Evolutionary conservation across 2,797 vertebrate genomes (phyloP).

Genomic region (Hemibagrus guttatus): DNA sequence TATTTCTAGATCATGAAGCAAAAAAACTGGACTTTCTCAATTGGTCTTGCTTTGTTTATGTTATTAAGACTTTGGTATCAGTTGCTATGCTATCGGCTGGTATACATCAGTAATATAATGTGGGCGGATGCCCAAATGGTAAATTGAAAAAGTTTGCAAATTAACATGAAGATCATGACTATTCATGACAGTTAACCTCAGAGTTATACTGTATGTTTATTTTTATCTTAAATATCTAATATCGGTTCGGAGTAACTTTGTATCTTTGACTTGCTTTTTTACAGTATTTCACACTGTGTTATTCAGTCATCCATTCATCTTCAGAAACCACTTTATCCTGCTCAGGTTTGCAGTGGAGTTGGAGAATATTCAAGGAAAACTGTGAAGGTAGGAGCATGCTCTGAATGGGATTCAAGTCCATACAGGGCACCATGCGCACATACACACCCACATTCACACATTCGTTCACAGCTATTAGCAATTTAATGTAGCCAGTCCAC

Average conservation of each 20-base stretch:
- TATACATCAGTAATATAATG: no score
- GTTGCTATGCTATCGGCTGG: not conserved
- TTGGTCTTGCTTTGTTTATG: not conserved
- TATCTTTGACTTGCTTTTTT: not conserved
- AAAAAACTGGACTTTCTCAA: not conserved
- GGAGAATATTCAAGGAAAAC: not conserved
- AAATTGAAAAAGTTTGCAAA: not conserved
- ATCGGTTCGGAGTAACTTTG: not conserved
- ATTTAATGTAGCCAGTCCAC: not conserved
- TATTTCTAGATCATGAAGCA: not conserved
- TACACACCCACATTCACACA: conserved; percentile 4
- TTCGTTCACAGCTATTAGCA: not conserved
- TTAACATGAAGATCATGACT: not conserved
- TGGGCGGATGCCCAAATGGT: not conserved
- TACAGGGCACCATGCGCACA: not conserved
- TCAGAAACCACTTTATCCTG: not conserved
- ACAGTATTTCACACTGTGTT: not conserved
- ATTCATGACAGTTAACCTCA: not conserved
- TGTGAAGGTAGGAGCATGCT: not conserved
- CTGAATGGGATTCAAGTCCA: not conserved
- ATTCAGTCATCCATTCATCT: not conserved
- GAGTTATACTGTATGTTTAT: not conserved
- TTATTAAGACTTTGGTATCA: not conserved
- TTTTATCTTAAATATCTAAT: not conserved
- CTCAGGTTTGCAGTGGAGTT: not conserved